Base-by-base conservation (phyloP, 2,113 vertebrate species). In the Platichthys flesus region DNA sequence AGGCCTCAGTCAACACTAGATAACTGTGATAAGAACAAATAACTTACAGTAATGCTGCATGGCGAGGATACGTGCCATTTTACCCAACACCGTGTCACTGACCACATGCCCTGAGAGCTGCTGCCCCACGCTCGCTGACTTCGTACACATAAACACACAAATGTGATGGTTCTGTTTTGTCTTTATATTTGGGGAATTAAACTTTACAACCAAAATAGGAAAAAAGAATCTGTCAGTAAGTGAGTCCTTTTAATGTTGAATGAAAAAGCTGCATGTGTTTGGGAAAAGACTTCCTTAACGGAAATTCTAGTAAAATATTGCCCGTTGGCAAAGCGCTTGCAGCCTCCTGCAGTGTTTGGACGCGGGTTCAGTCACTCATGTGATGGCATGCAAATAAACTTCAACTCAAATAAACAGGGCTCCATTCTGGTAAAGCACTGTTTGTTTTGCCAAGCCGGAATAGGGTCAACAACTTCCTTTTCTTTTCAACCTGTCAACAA, bases 341-440 rank as follows among this genome's bases (percentile, higher is more conserved):
- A 9, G 49, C 57, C 5, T 9, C 18, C 23, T 63, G 71, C 63
- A 52, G 14, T 87, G 89, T 90, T 90, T 92, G 69, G 79, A 71
- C 28, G 42, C 64, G 40, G 67, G 79, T 70, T 81, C 57, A 81
- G 76, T 84, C 81, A 85, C 60, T 88, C 79, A 67, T 87, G 66
- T 62, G 66, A 84, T 76, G 67, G 69, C 42, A 37, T 77, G 59
- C 64, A 85, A 85, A 88, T 85, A 83, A 85, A 86, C 76, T 12
- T 24, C n/a, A 49, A 71, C 62, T 73, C 12, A 88, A 90, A 90
- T 80, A 91, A 91, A 91, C 88, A 88, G 1, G 35, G 1, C 58
- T 78, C 47, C 51, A 64, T 81, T 87, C 66, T 74, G 55, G 52
- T 70, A 62, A 74, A 70, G 42, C 35, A 40, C 47, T 76, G 78